Evolutionary conservation across 1,140 invertebrate species (phyloP).

Genomic region (Diprion similis): DNA sequence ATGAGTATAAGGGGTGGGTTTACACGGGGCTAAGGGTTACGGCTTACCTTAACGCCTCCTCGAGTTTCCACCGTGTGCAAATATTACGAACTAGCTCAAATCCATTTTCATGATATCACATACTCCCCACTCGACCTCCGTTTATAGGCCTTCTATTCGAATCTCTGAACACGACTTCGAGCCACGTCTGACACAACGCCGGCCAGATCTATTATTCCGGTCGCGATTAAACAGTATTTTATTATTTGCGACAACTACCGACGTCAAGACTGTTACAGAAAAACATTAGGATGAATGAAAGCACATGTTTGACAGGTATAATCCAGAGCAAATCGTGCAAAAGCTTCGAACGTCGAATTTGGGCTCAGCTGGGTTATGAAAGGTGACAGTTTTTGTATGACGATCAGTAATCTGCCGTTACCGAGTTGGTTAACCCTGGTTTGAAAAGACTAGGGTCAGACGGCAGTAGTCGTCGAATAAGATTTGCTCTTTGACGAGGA

Average conservation of each 20-base stretch:
- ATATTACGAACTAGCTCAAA: background rate
- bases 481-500: background rate
- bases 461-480: background rate
- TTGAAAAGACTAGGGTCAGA: background rate
- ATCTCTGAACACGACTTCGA: no score
- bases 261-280: no score
- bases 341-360: background rate
- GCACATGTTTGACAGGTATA: background rate
- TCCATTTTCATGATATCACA: background rate
- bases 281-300: no score
- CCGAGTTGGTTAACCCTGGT: background rate
- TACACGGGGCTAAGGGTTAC: slow-evolving; percentile 1
- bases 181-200: no score
- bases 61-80: slow-evolving; percentile 4
- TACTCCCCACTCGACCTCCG: background rate
- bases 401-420: background rate
- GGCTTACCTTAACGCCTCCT: slow-evolving; percentile 6
- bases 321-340: background rate
- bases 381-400: background rate
- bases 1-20: background rate
- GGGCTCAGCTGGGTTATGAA: background rate
- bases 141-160: background rate
- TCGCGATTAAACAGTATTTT: background rate
- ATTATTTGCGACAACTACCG: background rate
- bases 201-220: no score